phyloP scores from a whole-genome alignment of 2,797 vertebrate genomes.

The Alosa sapidissima region DNA sequence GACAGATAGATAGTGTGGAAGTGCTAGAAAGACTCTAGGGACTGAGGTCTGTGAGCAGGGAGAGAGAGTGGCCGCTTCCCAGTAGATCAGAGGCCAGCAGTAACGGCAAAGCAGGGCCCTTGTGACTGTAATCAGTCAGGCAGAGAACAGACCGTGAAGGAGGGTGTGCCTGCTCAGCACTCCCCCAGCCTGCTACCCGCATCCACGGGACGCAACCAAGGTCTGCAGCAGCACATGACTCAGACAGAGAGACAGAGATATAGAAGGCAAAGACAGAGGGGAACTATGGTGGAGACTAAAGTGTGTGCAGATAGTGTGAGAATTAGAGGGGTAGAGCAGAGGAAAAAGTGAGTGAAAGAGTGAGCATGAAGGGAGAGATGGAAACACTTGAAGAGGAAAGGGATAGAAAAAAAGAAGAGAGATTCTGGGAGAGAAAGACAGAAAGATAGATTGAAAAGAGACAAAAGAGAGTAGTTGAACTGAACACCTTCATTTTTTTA shows the following conservation, averaged over 20 bases:
- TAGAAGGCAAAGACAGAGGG: not conserved
- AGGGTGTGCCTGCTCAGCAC: not conserved
- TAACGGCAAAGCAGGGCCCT: not conserved
- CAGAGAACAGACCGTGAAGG: not conserved
- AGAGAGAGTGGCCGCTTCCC: not conserved
- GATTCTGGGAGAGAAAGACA: not conserved
- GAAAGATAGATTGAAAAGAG: not conserved
- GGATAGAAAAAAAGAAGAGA: not conserved
- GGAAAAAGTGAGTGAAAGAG: not conserved
- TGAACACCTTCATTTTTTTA: no score
- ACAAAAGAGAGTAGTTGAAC: not conserved
- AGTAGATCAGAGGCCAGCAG: not conserved
- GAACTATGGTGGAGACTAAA: no score
- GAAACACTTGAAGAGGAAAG: not conserved
- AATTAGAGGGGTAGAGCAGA: not conserved
- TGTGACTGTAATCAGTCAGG: slow-evolving; percentile 8
- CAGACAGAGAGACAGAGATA: not conserved
- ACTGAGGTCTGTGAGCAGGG: not conserved
- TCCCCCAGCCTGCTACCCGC: not conserved
- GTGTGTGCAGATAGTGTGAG: not conserved
- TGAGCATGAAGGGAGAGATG: not conserved
- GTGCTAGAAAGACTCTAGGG: not conserved
- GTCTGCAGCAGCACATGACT: not conserved
- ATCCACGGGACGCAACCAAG: not conserved
- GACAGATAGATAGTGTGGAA: not conserved